phyloP scores from a whole-genome alignment of 2,888 invertebrate species.

The Aphidius colemani region DNA sequence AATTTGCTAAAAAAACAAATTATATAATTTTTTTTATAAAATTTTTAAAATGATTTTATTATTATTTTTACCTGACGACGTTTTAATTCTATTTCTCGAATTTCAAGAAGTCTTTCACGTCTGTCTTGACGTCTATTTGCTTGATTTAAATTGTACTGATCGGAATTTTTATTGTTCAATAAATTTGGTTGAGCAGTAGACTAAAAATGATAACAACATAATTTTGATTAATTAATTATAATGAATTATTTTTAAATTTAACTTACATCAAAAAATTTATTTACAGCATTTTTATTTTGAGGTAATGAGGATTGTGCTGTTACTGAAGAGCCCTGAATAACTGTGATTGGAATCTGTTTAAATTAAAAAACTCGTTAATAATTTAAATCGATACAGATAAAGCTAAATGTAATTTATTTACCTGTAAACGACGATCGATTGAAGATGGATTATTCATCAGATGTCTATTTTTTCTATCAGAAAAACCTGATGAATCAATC shows the following conservation, averaged over 20 bases:
- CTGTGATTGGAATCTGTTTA: conserved; percentile 51
- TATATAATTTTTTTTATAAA: no score
- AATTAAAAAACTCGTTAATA: background rate
- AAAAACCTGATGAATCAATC: background rate
- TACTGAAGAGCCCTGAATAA: conserved; percentile 47
- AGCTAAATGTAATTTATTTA: conserved; percentile 1
- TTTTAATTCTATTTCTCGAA: conserved; percentile 25
- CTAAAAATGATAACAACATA: conserved; percentile 32
- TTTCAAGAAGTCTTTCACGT: conserved; percentile 32
- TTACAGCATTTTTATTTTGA: conserved; percentile 44
- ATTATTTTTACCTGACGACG: conserved; percentile 7
- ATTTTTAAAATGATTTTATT: no score
- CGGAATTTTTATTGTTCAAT: conserved; percentile 43
- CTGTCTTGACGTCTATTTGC: conserved; percentile 36
- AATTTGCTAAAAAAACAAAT: no score
- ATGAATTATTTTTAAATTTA: conserved; percentile 1
- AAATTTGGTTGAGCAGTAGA: conserved; percentile 51
- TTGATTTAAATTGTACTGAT: conserved; percentile 26
- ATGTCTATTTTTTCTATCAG: background rate
- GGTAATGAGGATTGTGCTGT: conserved; percentile 48
- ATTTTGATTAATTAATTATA: background rate
- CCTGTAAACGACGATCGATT: conserved; percentile 23
- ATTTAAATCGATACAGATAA: background rate
- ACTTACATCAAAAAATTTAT: conserved; percentile 47
- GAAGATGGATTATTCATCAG: conserved; percentile 7